Conservation (phyloP, 2,888 invertebrate species). For the Octodonta nipae region DNA sequence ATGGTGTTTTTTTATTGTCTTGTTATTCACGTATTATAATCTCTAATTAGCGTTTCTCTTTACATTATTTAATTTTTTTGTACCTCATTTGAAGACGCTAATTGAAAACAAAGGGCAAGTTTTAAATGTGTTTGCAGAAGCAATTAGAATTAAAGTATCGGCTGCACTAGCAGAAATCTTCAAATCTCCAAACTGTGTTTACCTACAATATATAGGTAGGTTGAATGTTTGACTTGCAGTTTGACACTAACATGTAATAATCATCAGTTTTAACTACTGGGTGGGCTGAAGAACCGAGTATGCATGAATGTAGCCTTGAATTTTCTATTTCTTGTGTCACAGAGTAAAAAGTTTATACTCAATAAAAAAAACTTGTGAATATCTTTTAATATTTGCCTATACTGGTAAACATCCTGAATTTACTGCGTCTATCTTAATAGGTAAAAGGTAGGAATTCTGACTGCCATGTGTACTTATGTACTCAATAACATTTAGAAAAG, state of each 20-base stretch:
- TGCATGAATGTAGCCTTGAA: too few species aligned
- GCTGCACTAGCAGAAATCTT: constrained; percentile 5
- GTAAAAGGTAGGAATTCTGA: too few species aligned
- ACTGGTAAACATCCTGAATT: too few species aligned
- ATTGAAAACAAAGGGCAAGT: constrained; percentile 22
- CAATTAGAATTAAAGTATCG: constrained; percentile 13
- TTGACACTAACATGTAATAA: constrained; percentile 21
- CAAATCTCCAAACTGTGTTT: too few species aligned
- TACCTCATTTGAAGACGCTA: constrained; percentile 17
- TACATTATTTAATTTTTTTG: constrained; percentile 14
- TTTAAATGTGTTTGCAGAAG: constrained; percentile 19
- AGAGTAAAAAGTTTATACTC: too few species aligned
- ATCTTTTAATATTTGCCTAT: too few species aligned
- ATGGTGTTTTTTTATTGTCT: constrained; percentile 1
- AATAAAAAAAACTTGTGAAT: too few species aligned
- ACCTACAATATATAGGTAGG: neutral
- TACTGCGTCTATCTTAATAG: too few species aligned
- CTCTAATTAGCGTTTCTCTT: constrained; percentile 15
- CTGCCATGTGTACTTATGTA: too few species aligned
- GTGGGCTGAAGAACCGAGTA: too few species aligned
- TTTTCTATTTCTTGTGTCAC: too few species aligned
- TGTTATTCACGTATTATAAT: constrained; percentile 8
- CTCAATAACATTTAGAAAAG: too few species aligned
- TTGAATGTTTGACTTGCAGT: constrained; percentile 17
- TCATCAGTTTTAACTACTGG: constrained; percentile 8